Conservation (phyloP, 2,888 invertebrate genomes). For the Empis stercorea region DNA sequence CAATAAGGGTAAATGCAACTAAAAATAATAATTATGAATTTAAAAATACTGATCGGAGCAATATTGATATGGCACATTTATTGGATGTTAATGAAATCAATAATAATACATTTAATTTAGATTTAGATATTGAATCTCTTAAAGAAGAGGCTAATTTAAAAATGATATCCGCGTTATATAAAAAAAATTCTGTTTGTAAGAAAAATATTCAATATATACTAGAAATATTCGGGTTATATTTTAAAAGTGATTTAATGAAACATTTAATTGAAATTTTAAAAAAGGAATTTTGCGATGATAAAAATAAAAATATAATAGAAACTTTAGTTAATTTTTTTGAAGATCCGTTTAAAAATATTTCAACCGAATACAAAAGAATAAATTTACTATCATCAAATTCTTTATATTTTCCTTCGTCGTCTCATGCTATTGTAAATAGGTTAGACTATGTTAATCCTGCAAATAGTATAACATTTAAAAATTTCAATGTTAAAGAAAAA, state of each 20-base stretch:
- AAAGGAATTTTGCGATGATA: too few relatives aligned
- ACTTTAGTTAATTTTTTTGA: not conserved
- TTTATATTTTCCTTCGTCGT: conserved; percentile 1
- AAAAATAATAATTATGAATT: too few relatives aligned
- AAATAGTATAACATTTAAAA: conserved; percentile 1
- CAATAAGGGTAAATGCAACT: too few relatives aligned
- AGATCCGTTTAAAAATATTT: not conserved
- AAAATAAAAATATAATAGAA: not conserved
- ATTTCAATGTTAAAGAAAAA: not conserved
- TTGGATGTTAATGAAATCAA: too few relatives aligned
- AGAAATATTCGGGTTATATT: not conserved
- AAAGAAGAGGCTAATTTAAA: too few relatives aligned
- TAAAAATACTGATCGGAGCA: too few relatives aligned
- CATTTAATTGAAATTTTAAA: too few relatives aligned
- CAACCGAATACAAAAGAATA: not conserved
- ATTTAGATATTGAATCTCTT: too few relatives aligned
- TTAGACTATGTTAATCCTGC: not conserved
- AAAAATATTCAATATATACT: conserved; percentile 1
- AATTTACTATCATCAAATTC: not conserved
- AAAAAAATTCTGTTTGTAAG: too few relatives aligned
- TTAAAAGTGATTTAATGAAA: not conserved
- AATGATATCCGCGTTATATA: too few relatives aligned
- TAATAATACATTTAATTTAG: too few relatives aligned
- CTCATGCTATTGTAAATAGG: not conserved
- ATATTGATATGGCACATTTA: too few relatives aligned